Percentiles rank a stretch among this genome's conserved stretches.
These are phyloP conservation scores for Leptestheria dahalacensis DNA, from an alignment of 1,140 invertebrate genomes.

Conservation along the genomic window DNA sequence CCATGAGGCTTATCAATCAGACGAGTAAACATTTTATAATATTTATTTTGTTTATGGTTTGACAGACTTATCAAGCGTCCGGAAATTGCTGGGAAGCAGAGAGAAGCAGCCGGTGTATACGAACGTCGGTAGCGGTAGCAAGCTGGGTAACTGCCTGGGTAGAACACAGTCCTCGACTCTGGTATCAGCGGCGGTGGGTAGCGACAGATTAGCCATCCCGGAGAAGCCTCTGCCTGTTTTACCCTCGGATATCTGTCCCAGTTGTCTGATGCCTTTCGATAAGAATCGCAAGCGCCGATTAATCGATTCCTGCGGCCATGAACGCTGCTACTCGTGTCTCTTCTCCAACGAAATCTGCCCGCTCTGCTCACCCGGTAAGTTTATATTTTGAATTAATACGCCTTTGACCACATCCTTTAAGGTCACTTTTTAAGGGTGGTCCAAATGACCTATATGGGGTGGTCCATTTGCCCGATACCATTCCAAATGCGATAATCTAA, in stretches of 20 bases:
- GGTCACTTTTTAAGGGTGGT: neutral
- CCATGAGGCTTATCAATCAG: neutral
- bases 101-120: no score
- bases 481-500: no score
- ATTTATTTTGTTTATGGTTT: neutral
- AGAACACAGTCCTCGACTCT: neutral
- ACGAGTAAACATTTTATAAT: neutral
- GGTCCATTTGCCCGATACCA: no score
- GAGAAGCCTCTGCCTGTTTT: neutral
- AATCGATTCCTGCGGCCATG: slow-evolving; percentile 86
- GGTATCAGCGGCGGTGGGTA: neutral
- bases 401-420: neutral
- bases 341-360: slow-evolving; percentile 79
- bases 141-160: neutral
- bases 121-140: neutral
- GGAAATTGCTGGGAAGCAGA: neutral
- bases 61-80: neutral
- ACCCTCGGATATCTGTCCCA: slow-evolving; percentile 11
- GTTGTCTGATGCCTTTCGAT: slow-evolving; percentile 62
- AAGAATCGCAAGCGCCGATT: slow-evolving; percentile 85
- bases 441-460: neutral
- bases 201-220: neutral
- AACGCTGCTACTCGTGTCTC: slow-evolving; percentile 83
- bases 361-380: slow-evolving; percentile 42
- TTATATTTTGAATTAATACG: neutral